Evolutionary conservation across 2,888 invertebrate species (phyloP).

Genomic region (Orthosia incerta): DNA sequence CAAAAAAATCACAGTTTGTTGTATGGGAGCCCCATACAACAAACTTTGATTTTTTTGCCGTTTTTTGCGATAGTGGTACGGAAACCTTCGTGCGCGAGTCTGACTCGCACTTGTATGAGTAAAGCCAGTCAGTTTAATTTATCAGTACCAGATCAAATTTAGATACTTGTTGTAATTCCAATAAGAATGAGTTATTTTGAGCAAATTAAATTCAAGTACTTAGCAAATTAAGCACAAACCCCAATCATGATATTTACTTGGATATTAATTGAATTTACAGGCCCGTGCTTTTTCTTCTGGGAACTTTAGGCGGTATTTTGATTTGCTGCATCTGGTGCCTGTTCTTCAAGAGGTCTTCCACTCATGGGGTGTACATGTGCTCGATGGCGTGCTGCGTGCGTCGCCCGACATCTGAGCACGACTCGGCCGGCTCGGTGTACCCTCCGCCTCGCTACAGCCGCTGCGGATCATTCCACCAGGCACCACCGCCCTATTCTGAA

Average conservation of each 20-base stretch:
- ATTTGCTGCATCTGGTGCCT: slow-evolving; percentile 93
- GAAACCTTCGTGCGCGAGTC: no score
- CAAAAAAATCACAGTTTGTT: no score
- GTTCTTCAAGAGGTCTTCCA: slow-evolving; percentile 78
- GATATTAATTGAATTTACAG: slow-evolving; percentile 73
- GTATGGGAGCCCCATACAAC: no score
- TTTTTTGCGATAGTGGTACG: no score
- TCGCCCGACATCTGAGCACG: slow-evolving; percentile 92
- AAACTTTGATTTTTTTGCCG: no score
- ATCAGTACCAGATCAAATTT: no score
- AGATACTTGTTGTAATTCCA: no score
- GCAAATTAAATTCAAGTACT: no score
- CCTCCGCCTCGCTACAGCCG: slow-evolving; percentile 96
- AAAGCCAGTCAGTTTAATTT: no score
- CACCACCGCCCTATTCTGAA: slow-evolving; percentile 96
- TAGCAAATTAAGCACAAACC: no score
- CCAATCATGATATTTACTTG: no score
- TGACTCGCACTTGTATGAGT: no score
- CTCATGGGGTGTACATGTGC: slow-evolving; percentile 78
- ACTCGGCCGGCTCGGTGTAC: slow-evolving; percentile 95
- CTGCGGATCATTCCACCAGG: slow-evolving; percentile 95
- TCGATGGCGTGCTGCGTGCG: slow-evolving; percentile 86
- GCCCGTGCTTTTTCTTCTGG: slow-evolving; percentile 93
- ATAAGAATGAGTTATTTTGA: neutral
- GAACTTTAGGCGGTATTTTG: slow-evolving; percentile 93